Evolutionary conservation across 2,888 invertebrate genomes (phyloP).

Genomic region (Eupithecia abbreviata): DNA sequence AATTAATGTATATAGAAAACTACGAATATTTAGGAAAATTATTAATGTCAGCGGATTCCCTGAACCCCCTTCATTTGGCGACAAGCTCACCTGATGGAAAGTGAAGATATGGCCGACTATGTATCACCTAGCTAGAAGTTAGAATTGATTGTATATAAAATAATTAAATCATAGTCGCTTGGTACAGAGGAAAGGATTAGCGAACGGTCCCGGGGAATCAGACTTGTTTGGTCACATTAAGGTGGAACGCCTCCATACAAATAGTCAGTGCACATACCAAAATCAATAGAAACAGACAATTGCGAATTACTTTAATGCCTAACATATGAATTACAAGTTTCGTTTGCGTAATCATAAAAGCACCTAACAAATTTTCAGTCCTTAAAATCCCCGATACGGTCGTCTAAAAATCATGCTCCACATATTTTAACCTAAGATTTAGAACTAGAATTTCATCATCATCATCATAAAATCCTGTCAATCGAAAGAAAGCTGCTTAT

Average conservation of each 20-base stretch:
- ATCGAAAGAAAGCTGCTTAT: background rate
- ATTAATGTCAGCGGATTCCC: too few species aligned
- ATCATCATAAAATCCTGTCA: background rate
- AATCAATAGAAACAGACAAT: background rate
- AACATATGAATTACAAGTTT: background rate
- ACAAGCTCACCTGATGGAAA: too few species aligned
- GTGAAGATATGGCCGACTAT: too few species aligned
- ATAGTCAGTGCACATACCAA: background rate
- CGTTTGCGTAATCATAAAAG: background rate
- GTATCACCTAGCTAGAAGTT: too few species aligned
- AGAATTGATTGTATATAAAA: too few species aligned
- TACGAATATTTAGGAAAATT: too few species aligned
- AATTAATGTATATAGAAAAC: too few species aligned
- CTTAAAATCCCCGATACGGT: background rate
- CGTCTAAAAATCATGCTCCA: too few species aligned
- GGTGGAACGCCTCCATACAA: background rate
- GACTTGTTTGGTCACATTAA: slow-evolving; percentile 60
- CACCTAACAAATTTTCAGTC: background rate
- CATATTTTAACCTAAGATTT: too few species aligned
- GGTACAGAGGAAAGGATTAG: background rate
- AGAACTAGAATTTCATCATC: background rate
- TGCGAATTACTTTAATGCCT: background rate
- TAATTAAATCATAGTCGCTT: background rate
- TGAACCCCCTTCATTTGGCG: too few species aligned
- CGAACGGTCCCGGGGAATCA: slow-evolving; percentile 21